phyloP scores from a whole-genome alignment of 2,797 vertebrate species.

The Phataginus tricuspis region DNA sequence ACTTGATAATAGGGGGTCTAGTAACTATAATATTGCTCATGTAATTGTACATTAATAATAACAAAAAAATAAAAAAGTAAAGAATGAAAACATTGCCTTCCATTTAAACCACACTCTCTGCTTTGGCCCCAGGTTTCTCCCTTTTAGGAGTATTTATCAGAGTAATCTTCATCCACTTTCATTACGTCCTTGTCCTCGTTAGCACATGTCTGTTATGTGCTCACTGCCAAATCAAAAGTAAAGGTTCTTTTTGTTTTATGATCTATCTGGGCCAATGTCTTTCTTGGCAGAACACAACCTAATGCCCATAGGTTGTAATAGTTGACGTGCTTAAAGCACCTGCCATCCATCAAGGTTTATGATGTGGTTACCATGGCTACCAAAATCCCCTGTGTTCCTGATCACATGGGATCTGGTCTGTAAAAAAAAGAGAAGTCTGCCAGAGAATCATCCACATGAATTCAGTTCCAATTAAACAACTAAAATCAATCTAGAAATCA shows the following conservation, averaged over 20 bases:
- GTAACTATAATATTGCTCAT: no score
- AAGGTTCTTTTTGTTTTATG: conserved; percentile 80
- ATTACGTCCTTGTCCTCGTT: conserved; percentile 68
- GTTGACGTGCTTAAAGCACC: conserved; percentile 75
- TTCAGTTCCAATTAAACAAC: conserved; percentile 52
- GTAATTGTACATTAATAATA: no score
- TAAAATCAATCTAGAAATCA: conserved; percentile 55
- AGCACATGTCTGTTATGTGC: conserved; percentile 50
- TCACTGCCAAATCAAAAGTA: conserved; percentile 71
- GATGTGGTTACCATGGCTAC: conserved; percentile 80
- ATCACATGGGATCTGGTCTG: conserved; percentile 54
- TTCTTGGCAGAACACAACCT: conserved; percentile 78
- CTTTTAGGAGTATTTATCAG: conserved; percentile 41
- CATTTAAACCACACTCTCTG: neutral
- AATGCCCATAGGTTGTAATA: conserved; percentile 78
- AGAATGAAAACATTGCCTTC: neutral
- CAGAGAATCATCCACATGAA: conserved; percentile 27
- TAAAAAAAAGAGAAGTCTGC: neutral
- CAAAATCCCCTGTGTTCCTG: conserved; percentile 63
- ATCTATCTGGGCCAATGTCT: conserved; percentile 76
- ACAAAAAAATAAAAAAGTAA: no score
- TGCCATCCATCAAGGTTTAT: conserved; percentile 79
- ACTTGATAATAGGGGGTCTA: no score
- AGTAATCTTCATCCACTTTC: conserved; percentile 48
- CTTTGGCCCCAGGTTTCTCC: neutral